Conservation (phyloP, 2,797 vertebrate species). For the Sphenopsis melanotis region DNA sequence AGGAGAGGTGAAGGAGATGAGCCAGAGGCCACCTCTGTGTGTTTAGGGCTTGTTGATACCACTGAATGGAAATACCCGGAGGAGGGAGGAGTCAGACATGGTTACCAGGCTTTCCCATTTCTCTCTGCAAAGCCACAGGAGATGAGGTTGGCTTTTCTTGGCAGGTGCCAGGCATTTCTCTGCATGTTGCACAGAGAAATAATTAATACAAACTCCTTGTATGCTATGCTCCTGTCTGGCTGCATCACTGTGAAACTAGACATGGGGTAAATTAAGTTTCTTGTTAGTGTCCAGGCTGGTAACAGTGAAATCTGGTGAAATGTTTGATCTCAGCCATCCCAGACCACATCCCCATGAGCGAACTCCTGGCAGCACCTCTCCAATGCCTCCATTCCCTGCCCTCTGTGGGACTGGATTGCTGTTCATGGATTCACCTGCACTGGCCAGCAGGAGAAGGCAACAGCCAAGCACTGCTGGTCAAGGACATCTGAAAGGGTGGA, state of each 20-base stretch:
- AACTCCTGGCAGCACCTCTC: neutral
- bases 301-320: neutral
- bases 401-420: neutral
- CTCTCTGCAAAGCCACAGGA: neutral
- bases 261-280: neutral
- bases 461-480: neutral
- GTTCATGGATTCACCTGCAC: neutral
- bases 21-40: neutral
- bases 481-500: neutral
- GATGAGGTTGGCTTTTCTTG: neutral
- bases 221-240: no score
- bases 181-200: neutral
- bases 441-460: neutral
- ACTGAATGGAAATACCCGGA: neutral
- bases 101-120: neutral
- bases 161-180: neutral
- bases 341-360: neutral
- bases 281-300: neutral
- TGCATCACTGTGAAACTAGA: neutral
- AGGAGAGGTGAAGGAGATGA: neutral
- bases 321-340: neutral
- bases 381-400: rapidly evolving
- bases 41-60: neutral
- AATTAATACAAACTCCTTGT: neutral
- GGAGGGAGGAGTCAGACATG: rapidly evolving